Evolutionary conservation across 2,113 vertebrate species (phyloP).

Genomic region (Climacteris rufus): DNA sequence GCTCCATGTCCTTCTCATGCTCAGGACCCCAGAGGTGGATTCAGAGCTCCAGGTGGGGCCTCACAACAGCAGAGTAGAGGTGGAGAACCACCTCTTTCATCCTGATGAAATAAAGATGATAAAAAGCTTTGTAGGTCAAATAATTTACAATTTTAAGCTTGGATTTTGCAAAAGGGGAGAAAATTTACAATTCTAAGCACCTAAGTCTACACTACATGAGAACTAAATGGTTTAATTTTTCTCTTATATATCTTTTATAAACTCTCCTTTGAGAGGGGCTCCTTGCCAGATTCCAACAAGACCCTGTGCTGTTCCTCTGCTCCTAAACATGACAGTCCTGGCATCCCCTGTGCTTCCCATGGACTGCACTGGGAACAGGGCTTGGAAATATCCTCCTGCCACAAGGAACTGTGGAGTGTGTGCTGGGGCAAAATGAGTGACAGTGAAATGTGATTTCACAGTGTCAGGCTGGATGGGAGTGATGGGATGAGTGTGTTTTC

Average conservation of each 20-base stretch:
- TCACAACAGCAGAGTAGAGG: background rate
- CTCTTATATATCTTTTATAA: background rate
- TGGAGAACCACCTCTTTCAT: background rate
- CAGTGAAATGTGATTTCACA: background rate
- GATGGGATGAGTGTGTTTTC: background rate
- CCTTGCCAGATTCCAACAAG: background rate
- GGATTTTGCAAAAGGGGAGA: background rate
- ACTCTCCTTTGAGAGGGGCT: background rate
- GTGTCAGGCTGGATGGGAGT: background rate
- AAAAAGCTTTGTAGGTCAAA: background rate
- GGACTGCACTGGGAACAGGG: background rate
- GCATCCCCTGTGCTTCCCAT: background rate
- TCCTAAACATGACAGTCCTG: rapidly evolving
- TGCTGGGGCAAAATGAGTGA: background rate
- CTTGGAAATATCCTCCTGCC: background rate
- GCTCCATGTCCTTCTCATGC: background rate
- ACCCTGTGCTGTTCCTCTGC: background rate
- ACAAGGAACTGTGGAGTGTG: background rate
- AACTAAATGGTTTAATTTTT: background rate
- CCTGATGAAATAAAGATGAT: background rate
- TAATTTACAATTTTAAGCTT: background rate
- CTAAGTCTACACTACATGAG: background rate
- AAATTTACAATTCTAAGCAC: background rate
- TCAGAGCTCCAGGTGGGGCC: background rate
- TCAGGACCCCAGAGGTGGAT: background rate